Percentiles rank a stretch among this genome's conserved stretches.
Conservation (phyloP, 2,113 vertebrate species). For the Tachysurus fulvidraco region DNA sequence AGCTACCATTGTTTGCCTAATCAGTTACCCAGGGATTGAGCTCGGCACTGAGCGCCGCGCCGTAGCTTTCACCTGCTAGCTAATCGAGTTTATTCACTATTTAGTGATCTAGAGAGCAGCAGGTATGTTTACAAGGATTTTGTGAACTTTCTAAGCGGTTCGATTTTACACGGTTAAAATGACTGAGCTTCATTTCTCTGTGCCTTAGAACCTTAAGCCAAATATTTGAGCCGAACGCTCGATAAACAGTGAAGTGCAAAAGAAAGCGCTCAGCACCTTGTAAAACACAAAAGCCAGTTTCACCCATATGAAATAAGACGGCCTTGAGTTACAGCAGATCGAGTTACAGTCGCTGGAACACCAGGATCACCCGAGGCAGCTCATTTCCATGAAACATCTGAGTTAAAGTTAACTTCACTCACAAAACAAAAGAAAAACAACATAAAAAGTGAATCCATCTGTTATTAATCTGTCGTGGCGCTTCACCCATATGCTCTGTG, state of each 20-base stretch:
- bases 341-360: conserved; percentile 3
- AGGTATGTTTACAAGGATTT: neutral
- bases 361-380: conserved; percentile 15
- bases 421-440: neutral
- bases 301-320: conserved; percentile 17
- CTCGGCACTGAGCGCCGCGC: neutral
- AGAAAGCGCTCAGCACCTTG: neutral
- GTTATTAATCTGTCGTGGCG: conserved; percentile 5
- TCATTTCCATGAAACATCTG: conserved; percentile 31
- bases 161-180: neutral
- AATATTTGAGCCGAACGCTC: neutral
- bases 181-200: neutral
- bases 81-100: conserved; percentile 30
- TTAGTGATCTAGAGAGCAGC: conserved; percentile 16
- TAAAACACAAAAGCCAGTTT: conserved; percentile 14
- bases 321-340: conserved; percentile 11
- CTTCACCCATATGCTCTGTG: conserved; percentile 20
- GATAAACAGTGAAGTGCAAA: neutral
- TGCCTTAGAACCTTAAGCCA: neutral
- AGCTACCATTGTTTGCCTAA: neutral
- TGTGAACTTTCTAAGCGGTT: neutral
- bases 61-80: neutral
- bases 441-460: neutral
- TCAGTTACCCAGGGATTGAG: neutral
- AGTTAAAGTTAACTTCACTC: conserved; percentile 20